Evolutionary conservation across 2,113 vertebrate genomes (phyloP), one percentile per base, ranked within the genome.

Genomic region (Megaleporinus macrocephalus): DNA sequence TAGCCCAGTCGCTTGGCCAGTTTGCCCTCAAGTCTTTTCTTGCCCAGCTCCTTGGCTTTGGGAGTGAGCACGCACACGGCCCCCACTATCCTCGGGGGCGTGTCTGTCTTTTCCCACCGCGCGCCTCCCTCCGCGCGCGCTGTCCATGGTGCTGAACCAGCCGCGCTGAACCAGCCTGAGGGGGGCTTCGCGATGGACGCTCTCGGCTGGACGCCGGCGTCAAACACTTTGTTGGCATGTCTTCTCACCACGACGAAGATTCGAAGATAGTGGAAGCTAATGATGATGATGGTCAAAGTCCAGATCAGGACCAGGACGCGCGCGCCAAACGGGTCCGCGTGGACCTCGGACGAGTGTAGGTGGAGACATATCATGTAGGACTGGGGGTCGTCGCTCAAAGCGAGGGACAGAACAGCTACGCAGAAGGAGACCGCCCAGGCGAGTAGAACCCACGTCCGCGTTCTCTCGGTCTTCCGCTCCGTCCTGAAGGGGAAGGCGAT

Each of bases 1-100:
- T 90, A 93, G 2, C 92, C 90, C 20, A 91, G 90, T 0, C 93
- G 84, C 86, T 90, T 89, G 13, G 91, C 91, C 76, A 93, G 53
- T 65, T 80, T 91, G 16, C 90, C 89, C 78, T 93, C 92, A 78
- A 88, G 69, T 27, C 71, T 88, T 20, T 91, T 92, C 80, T 89
- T 91, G 18, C 88, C 86, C 6, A 85, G 77, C 72, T 91, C 90
- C 3, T 76, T 87, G 66, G 86, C 87, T 4, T 74, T 85, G 0
- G 90, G 86, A 0, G 89, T 92, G 26, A 92, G 83, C 0, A 93
- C 81, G 75, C 91, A 92, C 72, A 93, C 89, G 0, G 91, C 90
- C 0, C 91, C 92, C 15, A 89, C 81, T 10, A 91, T 90, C 72
- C 89, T 86, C 1, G 89, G 84, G 15, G 61, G 62, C 47, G 79